These are phyloP conservation scores for Chloroclysta siterata DNA, from an alignment of 2,888 invertebrate genomes.

Conservation along the genomic window DNA sequence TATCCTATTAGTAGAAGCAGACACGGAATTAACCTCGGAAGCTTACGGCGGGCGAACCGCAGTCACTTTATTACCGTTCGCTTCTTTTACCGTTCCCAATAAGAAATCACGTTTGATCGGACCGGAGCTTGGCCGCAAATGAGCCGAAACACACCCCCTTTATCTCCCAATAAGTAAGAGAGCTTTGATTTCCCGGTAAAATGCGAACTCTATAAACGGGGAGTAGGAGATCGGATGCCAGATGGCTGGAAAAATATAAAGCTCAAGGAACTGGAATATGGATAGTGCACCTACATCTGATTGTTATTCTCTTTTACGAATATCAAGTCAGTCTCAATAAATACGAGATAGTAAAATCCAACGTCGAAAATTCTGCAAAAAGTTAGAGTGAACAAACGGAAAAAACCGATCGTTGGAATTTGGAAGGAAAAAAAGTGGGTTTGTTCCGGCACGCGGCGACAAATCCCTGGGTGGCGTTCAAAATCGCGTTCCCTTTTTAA, in stretches of 20 bases:
- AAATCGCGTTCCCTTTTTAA: conserved; percentile 82
- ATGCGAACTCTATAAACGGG: conserved; percentile 59
- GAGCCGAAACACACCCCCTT: conserved; percentile 80
- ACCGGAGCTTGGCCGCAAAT: conserved; percentile 72
- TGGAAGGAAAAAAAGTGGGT: conserved; percentile 63
- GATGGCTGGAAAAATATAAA: conserved; percentile 79
- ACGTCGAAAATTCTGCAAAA: conserved; percentile 49
- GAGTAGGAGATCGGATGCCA: conserved; percentile 66
- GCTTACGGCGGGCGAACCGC: conserved; percentile 56
- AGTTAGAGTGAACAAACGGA: conserved; percentile 54
- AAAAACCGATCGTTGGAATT: conserved; percentile 57
- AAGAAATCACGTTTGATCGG: conserved; percentile 79
- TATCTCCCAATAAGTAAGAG: conserved; percentile 79
- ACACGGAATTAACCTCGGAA: conserved; percentile 58
- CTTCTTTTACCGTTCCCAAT: conserved; percentile 67
- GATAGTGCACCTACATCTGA: conserved; percentile 64
- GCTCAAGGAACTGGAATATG: conserved; percentile 73
- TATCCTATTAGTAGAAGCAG: conserved; percentile 59
- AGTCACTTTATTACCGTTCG: conserved; percentile 66
- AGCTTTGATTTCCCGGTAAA: conserved; percentile 68
- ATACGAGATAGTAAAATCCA: conserved; percentile 57
- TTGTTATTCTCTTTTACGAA: conserved; percentile 71
- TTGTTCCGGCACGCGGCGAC: conserved; percentile 62
- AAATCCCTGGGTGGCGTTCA: conserved; percentile 76
- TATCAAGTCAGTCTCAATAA: conserved; percentile 60